Base-by-base conservation (phyloP, 2,888 invertebrate species). In the Diarsia rubi region DNA sequence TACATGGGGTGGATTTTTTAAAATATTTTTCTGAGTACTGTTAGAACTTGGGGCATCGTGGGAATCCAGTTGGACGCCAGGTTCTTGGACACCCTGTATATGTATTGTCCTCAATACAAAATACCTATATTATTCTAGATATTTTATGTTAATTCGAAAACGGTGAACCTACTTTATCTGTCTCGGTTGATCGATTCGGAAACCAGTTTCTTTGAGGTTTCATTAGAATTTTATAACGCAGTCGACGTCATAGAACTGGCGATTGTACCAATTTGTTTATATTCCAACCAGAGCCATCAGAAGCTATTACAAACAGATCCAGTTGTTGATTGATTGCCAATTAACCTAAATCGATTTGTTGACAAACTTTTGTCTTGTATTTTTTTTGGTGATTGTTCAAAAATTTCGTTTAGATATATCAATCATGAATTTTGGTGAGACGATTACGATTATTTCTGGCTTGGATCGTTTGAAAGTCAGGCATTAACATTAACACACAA, bases 141-240 rank as follows among this genome's bases (percentile, higher is more conserved):
- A 63, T 59, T 62, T 75, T 42, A 78, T 78, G 64, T 60, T 49
- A 78, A 82, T 78, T 64, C 16, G 16, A 47, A 47, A 73, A 80
- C 60, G 73, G 66, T 67, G 73, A 66, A 75, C 47, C 63, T 31
- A 64, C 64, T 62, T 84, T 63, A 82, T 84, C 71, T 12, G 64
- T 57, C 3, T 71, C 70, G 44, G 31, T 62, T 62, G 62, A 42
- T 62, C 44, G 62, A 42, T 62, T 75, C 69, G 52, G 70, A 84
- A 76, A 74, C 83, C 71, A 65, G 83, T 82, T 83, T 68, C 65
- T 74, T 81, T 60, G 68, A 78, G 81, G 77, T 70, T 72, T 69
- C 71, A 76, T 81, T 72, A 65, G 14, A 69, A 63, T 84, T 76
- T 69, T 67, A 67, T 81, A 54, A 76, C 52, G 59, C 59, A 21